These are phyloP conservation scores for Drosophila nannoptera DNA, from an alignment of 1,140 invertebrate genomes.

Conservation along the genomic window DNA sequence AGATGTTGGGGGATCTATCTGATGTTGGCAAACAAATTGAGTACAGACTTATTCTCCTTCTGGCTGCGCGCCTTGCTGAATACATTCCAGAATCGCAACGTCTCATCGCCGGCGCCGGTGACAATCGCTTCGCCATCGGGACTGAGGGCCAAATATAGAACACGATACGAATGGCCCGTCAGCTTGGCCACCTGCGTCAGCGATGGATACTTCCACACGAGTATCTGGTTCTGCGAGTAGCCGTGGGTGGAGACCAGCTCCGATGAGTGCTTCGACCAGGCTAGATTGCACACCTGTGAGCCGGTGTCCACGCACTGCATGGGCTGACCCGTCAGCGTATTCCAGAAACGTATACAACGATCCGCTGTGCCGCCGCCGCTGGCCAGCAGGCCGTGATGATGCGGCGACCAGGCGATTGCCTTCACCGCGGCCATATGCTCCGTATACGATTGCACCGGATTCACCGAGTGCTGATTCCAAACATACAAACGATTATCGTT, in stretches of 20 bases:
- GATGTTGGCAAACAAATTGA: slow-evolving; percentile 92
- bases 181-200: slow-evolving; percentile 96
- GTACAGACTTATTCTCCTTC: slow-evolving; percentile 97
- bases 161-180: slow-evolving; percentile 98
- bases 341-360: slow-evolving; percentile 99
- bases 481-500: slow-evolving; percentile 99
- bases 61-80: slow-evolving; percentile 98
- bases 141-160: slow-evolving; percentile 98
- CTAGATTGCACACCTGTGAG: slow-evolving; percentile 99
- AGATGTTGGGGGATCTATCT: slow-evolving; percentile 59
- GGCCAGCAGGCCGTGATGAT: slow-evolving; percentile 98
- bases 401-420: slow-evolving; percentile 99
- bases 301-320: slow-evolving; percentile 99
- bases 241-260: slow-evolving; percentile 99
- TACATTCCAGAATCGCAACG: slow-evolving; percentile 99
- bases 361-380: slow-evolving; percentile 99
- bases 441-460: slow-evolving; percentile 96
- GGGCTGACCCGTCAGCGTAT: slow-evolving; percentile 98
- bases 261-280: slow-evolving; percentile 99
- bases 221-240: slow-evolving; percentile 99
- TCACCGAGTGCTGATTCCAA: slow-evolving; percentile 94
- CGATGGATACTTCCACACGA: slow-evolving; percentile 99
- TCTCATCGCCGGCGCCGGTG: slow-evolving; percentile 99
- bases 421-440: slow-evolving; percentile 99
- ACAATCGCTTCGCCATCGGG: slow-evolving; percentile 99